Conservation (phyloP, 1,140 invertebrate species). For the Triops cancriformis region DNA sequence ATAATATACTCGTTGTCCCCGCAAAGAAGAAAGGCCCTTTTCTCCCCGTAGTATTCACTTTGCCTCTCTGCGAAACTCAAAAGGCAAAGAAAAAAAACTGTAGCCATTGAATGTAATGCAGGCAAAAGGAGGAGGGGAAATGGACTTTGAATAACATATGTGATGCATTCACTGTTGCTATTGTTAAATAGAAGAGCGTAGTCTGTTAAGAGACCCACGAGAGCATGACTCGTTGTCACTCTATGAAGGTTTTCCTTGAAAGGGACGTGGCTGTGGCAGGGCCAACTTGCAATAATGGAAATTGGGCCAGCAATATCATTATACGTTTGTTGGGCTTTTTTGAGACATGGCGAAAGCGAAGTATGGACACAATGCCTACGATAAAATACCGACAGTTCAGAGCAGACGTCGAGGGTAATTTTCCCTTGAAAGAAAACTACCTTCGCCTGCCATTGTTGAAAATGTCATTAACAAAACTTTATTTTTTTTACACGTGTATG, state of each 20-base stretch:
- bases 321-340: not conserved
- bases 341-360: not conserved
- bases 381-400: not conserved
- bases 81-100: not conserved
- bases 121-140: conserved; percentile 6
- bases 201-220: conserved; percentile 4
- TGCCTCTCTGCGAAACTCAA: not conserved
- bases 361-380: not conserved
- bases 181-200: conserved; percentile 14
- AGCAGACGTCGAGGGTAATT: not conserved
- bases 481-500: too few species aligned
- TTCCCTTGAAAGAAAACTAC: too few species aligned
- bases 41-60: not conserved
- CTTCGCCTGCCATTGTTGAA: too few species aligned
- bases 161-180: conserved; percentile 10
- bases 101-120: conserved; percentile 9
- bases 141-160: conserved; percentile 11
- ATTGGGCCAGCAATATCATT: not conserved
- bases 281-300: not conserved
- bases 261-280: not conserved
- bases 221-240: not conserved
- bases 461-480: too few species aligned
- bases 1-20: conserved; percentile 1
- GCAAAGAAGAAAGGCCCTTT: not conserved
- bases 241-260: not conserved